phyloP scores from a whole-genome alignment of 2,888 invertebrate genomes.

The Agrochola litura region DNA sequence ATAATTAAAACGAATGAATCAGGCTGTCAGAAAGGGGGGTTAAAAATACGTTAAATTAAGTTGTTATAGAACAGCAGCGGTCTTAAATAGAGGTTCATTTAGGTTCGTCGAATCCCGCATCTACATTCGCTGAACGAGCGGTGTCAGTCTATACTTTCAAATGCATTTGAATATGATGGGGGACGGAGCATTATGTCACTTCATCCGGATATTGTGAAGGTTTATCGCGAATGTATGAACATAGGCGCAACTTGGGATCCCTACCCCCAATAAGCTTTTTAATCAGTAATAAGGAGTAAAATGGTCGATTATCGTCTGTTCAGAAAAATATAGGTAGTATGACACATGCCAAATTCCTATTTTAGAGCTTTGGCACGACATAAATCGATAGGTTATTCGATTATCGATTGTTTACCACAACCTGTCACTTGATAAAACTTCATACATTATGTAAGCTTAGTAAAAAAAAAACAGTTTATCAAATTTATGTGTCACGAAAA shows the following conservation, averaged over 20 bases:
- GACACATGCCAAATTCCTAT: background rate
- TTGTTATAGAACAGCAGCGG: conserved; percentile 33
- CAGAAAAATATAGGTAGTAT: background rate
- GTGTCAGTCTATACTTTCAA: conserved; percentile 74
- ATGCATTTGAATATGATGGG: conserved; percentile 74
- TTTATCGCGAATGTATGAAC: conserved; percentile 37
- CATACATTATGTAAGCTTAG: background rate
- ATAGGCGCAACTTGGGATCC: conserved; percentile 16
- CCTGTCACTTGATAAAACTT: background rate
- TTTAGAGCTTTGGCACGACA: background rate
- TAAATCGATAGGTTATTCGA: background rate
- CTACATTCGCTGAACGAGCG: conserved; percentile 28
- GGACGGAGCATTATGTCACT: conserved; percentile 79
- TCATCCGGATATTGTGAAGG: conserved; percentile 42
- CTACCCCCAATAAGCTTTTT: background rate
- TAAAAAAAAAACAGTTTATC: background rate
- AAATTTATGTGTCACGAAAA: background rate
- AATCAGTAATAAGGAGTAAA: background rate
- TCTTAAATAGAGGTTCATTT: conserved; percentile 19
- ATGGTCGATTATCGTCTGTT: background rate
- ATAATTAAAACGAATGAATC: conserved; percentile 16
- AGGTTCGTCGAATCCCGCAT: conserved; percentile 31
- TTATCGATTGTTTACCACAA: background rate
- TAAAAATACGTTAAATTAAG: conserved; percentile 18
- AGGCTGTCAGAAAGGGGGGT: conserved; percentile 40